Evolutionary conservation across 2,113 vertebrate species (phyloP).

Genomic region (Amblyopsis rosae): DNA sequence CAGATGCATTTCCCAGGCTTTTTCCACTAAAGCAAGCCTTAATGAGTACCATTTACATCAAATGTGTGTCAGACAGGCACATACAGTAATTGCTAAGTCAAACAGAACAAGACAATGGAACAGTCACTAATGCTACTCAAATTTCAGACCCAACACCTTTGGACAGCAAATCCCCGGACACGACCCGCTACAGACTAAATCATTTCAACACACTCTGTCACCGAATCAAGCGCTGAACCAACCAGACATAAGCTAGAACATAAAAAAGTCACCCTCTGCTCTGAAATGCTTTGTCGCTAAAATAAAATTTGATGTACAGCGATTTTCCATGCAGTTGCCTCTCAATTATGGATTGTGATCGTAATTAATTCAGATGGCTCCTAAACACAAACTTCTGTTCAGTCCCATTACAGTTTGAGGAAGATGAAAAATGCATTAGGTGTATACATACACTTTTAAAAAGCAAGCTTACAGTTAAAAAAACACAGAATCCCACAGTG

Average conservation of each 20-base stretch:
- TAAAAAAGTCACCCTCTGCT: slow-evolving; percentile 58
- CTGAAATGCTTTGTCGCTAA: slow-evolving; percentile 66
- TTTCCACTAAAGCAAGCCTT: background rate
- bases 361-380: slow-evolving; percentile 68
- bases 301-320: slow-evolving; percentile 67
- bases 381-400: slow-evolving; percentile 75
- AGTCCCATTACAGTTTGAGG: slow-evolving; percentile 68
- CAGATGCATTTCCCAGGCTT: background rate
- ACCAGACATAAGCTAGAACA: slow-evolving; percentile 52
- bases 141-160: slow-evolving; percentile 58
- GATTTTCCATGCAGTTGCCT: slow-evolving; percentile 66
- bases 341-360: slow-evolving; percentile 77
- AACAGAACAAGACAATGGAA: slow-evolving; percentile 49
- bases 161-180: slow-evolving; percentile 67
- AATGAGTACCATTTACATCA: slow-evolving; percentile 9
- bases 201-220: slow-evolving; percentile 65
- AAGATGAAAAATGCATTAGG: slow-evolving; percentile 69
- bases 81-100: slow-evolving; percentile 32
- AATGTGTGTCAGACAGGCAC: slow-evolving; percentile 17
- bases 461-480: slow-evolving; percentile 40
- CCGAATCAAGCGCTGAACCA: slow-evolving; percentile 42
- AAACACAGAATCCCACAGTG: slow-evolving; percentile 47
- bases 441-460: slow-evolving; percentile 47
- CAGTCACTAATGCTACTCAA: slow-evolving; percentile 40
- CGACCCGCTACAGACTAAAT: slow-evolving; percentile 59